phyloP scores from a whole-genome alignment of 2,113 vertebrate species.

The Perognathus longimembris region DNA sequence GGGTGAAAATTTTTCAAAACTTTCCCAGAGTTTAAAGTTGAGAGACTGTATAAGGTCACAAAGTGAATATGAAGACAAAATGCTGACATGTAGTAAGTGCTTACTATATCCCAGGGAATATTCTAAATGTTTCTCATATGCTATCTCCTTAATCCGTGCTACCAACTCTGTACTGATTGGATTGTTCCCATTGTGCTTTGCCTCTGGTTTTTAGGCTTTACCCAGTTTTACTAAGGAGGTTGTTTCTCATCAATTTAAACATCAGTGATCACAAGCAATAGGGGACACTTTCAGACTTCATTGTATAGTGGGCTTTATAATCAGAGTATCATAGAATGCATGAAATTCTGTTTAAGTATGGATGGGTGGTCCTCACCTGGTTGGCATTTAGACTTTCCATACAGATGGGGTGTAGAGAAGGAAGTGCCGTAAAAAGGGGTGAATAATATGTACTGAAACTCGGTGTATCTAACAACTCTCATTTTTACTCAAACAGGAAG shows the following conservation, averaged over 20 bases:
- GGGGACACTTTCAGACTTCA: neutral
- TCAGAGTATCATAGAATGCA: neutral
- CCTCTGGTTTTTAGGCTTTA: neutral
- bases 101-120: neutral
- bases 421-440: neutral
- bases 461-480: neutral
- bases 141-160: constrained; percentile 13
- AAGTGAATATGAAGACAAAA: constrained; percentile 7
- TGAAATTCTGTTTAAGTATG: neutral
- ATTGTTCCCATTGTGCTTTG: constrained; percentile 54
- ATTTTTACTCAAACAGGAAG: neutral
- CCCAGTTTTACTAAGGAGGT: neutral
- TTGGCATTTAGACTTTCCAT: neutral
- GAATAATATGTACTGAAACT: neutral
- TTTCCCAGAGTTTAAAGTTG: neutral
- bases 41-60: neutral
- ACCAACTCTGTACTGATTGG: neutral
- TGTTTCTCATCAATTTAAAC: constrained; percentile 42
- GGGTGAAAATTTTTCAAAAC: neutral
- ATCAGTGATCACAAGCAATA: neutral
- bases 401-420: neutral
- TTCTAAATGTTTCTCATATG: constrained; percentile 21
- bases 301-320: neutral
- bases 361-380: neutral
- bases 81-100: neutral